A percentile compares a stretch with the other conserved stretches of the same genome.
phyloP scores from a whole-genome alignment of 1,140 invertebrate species.

The Heliothis virescens region DNA sequence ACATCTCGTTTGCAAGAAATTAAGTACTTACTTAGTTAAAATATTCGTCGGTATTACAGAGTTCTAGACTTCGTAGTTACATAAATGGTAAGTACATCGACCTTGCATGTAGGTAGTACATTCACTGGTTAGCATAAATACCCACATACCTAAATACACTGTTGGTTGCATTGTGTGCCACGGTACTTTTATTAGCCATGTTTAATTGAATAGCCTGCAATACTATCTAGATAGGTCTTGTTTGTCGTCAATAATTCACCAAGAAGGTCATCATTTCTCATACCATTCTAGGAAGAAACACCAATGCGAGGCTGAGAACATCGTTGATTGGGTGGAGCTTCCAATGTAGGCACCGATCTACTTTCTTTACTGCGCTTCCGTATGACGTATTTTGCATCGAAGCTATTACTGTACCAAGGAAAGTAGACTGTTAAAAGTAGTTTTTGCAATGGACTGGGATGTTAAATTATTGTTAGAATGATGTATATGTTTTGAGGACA shows the following conservation, averaged over 20 bases:
- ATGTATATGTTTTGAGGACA: neutral
- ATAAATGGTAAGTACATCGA: too few species aligned
- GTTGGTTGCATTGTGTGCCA: neutral
- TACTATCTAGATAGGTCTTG: slow-evolving; percentile 60
- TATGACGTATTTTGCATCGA: slow-evolving; percentile 47
- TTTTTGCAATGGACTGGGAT: neutral
- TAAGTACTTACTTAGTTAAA: too few species aligned
- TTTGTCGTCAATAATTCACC: slow-evolving; percentile 68
- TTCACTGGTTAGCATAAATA: too few species aligned
- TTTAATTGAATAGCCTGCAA: slow-evolving; percentile 35
- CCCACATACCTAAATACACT: neutral
- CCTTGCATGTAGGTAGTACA: too few species aligned
- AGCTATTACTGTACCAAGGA: neutral
- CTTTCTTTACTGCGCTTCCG: slow-evolving; percentile 57
- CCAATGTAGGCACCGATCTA: slow-evolving; percentile 59
- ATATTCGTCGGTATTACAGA: too few species aligned
- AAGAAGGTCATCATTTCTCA: slow-evolving; percentile 64
- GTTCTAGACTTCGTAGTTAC: too few species aligned
- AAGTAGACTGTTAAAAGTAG: neutral
- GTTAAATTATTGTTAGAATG: neutral
- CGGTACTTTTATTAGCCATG: slow-evolving; percentile 28
- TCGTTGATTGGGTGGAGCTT: slow-evolving; percentile 68
- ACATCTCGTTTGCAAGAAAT: too few species aligned
- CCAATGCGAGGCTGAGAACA: slow-evolving; percentile 64
- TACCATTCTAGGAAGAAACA: slow-evolving; percentile 58